phyloP scores from a whole-genome alignment of 1,140 invertebrate species.

The Diabrotica virgifera region DNA sequence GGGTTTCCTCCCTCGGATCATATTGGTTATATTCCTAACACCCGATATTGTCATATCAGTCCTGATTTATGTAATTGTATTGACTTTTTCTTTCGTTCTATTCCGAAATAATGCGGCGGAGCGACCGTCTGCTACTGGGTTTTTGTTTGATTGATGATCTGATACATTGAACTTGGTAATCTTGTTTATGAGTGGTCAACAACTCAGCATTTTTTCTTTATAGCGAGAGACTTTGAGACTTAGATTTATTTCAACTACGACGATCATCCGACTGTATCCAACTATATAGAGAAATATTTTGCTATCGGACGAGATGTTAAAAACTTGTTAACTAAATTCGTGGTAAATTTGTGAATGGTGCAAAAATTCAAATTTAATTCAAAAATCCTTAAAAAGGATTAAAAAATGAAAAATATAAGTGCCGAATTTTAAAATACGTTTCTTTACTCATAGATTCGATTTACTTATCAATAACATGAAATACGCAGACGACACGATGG shows the following conservation, averaged over 20 bases:
- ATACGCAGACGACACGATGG: too few relatives aligned
- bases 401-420: too few relatives aligned
- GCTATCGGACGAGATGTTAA: too few relatives aligned
- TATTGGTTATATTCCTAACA: constrained; percentile 43
- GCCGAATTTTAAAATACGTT: too few relatives aligned
- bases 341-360: too few relatives aligned
- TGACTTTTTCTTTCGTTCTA: constrained; percentile 31
- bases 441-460: too few relatives aligned
- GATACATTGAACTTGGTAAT: constrained; percentile 19
- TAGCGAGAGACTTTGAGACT: constrained; percentile 3
- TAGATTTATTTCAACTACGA: background rate
- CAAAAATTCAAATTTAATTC: too few relatives aligned
- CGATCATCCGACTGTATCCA: too few relatives aligned
- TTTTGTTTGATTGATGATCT: constrained; percentile 29
- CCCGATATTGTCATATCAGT: constrained; percentile 43
- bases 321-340: too few relatives aligned
- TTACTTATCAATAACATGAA: too few relatives aligned
- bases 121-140: constrained; percentile 9
- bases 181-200: constrained; percentile 24
- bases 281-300: too few relatives aligned
- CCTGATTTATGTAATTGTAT: constrained; percentile 44
- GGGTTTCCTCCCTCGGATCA: constrained; percentile 32
- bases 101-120: constrained; percentile 7
- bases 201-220: constrained; percentile 17
- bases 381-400: too few relatives aligned